Evolutionary conservation across 1,140 invertebrate genomes (phyloP).

Genomic region (Adelges cooleyi): DNA sequence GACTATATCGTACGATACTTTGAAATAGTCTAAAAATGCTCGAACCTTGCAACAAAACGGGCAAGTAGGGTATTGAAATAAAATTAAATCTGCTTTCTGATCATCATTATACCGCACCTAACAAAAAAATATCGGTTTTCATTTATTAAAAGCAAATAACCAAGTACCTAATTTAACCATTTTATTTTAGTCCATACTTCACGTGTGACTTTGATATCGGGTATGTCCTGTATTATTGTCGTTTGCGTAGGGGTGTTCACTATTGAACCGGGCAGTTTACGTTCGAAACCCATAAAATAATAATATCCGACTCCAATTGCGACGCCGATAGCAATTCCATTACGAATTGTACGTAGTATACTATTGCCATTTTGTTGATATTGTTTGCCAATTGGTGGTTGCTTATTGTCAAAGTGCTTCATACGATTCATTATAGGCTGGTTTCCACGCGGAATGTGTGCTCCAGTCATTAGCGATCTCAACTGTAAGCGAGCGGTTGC

Average conservation of each 20-base stretch:
- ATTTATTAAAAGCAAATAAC: not conserved
- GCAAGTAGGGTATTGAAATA: conserved; percentile 95
- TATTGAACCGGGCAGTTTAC: conserved; percentile 40
- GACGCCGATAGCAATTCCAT: conserved; percentile 44
- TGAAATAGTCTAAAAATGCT: conserved; percentile 84
- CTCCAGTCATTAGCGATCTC: not conserved
- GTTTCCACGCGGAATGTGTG: not conserved
- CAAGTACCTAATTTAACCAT: not conserved
- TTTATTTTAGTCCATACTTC: conserved; percentile 38
- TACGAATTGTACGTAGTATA: not conserved
- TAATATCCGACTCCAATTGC: conserved; percentile 42
- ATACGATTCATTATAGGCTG: not conserved
- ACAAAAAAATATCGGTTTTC: conserved; percentile 40
- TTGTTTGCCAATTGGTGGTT: conserved; percentile 1
- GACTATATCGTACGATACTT: conserved; percentile 88
- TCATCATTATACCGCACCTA: conserved; percentile 53
- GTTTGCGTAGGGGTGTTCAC: conserved; percentile 38
- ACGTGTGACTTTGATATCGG: conserved; percentile 39
- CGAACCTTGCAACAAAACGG: conserved; percentile 98
- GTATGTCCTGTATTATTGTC: conserved; percentile 42
- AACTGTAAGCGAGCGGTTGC: not conserved
- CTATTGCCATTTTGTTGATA: not conserved
- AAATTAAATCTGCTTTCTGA: conserved; percentile 65
- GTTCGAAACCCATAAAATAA: conserved; percentile 38
- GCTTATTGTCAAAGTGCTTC: conserved; percentile 6